These are phyloP conservation scores for Apodemia hepburni DNA, from an alignment of 2,888 invertebrate genomes.

Conservation along the genomic window DNA sequence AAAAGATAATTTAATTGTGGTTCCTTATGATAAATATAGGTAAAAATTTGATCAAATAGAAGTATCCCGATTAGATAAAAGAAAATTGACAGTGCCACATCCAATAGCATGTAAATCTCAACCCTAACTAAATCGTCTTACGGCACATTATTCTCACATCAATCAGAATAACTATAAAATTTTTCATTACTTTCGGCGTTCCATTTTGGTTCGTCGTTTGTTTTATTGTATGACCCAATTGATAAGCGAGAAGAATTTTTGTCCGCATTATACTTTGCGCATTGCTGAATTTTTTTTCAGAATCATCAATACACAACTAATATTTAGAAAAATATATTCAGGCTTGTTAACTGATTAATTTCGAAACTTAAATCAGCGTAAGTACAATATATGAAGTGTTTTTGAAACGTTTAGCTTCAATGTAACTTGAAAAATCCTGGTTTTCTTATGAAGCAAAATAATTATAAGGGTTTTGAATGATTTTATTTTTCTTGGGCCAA, in stretches of 20 bases:
- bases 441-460: no score
- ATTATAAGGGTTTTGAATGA: no score
- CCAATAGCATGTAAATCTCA: conserved; percentile 14
- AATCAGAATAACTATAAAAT: conserved; percentile 35
- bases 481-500: no score
- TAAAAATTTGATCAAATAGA: conserved; percentile 7
- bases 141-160: conserved; percentile 20
- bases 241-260: conserved; percentile 22
- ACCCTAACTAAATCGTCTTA: conserved; percentile 25
- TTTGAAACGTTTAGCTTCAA: no score
- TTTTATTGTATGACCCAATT: conserved; percentile 42
- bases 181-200: conserved; percentile 51
- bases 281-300: no score
- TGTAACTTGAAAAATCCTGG: no score
- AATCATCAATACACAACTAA: no score
- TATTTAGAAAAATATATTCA: no score
- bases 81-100: conserved; percentile 1
- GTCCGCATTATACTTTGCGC: no score
- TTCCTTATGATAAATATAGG: neutral
- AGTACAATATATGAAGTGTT: no score
- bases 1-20: neutral
- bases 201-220: conserved; percentile 52
- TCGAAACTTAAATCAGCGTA: no score
- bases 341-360: no score
- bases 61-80: conserved; percentile 7